Evolutionary conservation across 2,113 vertebrate genomes (phyloP), one percentile per base, ranked within the genome.

Genomic region (Oryzias javanicus): DNA sequence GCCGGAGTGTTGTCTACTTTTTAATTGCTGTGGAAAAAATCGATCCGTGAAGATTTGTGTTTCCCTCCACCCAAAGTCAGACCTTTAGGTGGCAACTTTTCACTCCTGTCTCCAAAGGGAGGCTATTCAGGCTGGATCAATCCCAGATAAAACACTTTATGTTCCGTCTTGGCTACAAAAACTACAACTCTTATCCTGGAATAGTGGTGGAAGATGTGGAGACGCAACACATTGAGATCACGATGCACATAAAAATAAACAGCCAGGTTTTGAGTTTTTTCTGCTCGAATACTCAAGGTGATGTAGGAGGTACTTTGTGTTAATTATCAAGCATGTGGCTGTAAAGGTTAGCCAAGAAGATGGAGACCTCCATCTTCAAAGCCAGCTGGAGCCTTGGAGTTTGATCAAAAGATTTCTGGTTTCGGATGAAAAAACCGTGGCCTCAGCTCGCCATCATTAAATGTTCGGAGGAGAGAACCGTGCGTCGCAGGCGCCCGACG

Each of bases 331-430:
- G 69, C 63, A 59, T 60, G 68, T 76, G 79, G 58, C 75, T 85
- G 78, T 82, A 83, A 76, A 84, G 72, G 72, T 79, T 77, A 73
- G 76, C 78, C 76, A 86, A 74, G 70, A 80, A 67, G 67, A 67
- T 47, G 78, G 61, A 78, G 74, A 72, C 79, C 79, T 84, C 76
- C 62, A 68, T 65, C 74, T 74, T 88, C 80, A 80, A 78, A 74
- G 80, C 87, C 82, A 76, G 80, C 73, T 81, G 85, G 87, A 80
- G 57, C 49, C 67, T 80, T 85, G 87, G 83, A 84, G 67, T 17
- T 51, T 56, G 76, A 87, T 89, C 83, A 87, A 89, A 86, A 55
- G 13, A 49, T 63, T 42, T 29, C 55, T 60, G 61, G 55, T 29
- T 63, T 62, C 73, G 80, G 78, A 76, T 45, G 45, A 66, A 69